Evolutionary conservation across 2,113 vertebrate species (phyloP).

Genomic region (Pithys albifrons): DNA sequence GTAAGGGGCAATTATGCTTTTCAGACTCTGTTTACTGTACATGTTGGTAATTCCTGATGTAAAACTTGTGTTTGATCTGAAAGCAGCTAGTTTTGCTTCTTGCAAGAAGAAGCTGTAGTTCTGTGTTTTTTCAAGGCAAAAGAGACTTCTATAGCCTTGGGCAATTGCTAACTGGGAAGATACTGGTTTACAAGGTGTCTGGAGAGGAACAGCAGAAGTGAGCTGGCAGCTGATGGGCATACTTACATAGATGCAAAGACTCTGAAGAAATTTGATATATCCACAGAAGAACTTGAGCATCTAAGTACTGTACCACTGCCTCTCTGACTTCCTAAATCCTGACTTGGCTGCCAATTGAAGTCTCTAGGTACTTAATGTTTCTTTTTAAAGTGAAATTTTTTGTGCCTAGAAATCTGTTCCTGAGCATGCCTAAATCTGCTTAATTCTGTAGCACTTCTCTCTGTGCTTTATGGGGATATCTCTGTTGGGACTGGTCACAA

Average conservation of each 20-base stretch:
- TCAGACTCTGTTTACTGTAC: background rate
- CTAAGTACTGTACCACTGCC: background rate
- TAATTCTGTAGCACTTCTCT: background rate
- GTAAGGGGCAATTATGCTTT: background rate
- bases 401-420: constrained; percentile 7
- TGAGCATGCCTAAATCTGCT: constrained; percentile 3
- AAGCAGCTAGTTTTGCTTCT: background rate
- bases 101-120: background rate
- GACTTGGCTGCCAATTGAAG: background rate
- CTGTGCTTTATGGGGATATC: constrained; percentile 26
- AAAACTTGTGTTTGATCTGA: background rate
- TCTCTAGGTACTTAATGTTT: background rate
- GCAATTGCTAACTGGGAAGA: background rate
- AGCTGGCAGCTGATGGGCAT: background rate
- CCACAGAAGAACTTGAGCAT: constrained; percentile 7
- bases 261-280: background rate
- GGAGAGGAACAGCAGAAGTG: background rate
- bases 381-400: background rate
- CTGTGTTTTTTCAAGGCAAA: background rate
- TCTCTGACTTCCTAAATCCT: background rate
- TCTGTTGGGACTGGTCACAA: background rate
- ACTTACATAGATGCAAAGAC: background rate
- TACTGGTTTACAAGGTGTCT: background rate
- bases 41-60: background rate
- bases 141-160: background rate